A percentile compares a stretch with the other conserved stretches of the same genome.
Conservation (phyloP, 2,888 invertebrate species). For the Malthinus flaveolus region DNA sequence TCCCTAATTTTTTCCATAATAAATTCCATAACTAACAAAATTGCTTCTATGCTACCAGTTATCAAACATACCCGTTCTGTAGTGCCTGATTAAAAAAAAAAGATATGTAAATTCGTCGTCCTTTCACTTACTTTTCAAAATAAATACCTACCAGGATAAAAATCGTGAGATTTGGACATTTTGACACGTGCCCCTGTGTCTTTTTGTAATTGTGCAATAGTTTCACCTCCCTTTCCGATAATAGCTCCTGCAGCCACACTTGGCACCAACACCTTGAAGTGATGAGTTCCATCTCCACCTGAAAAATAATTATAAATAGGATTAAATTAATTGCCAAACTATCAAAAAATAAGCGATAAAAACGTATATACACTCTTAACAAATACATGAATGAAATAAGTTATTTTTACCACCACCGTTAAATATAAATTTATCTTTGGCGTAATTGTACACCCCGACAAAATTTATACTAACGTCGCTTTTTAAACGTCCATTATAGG, state of each 20-base stretch:
- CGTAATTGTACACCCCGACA: too few relatives aligned
- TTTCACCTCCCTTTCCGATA: conserved; percentile 99
- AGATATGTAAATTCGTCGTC: conserved; percentile 4
- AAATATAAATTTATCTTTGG: too few relatives aligned
- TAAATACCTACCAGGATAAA: conserved; percentile 88
- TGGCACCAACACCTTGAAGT: conserved; percentile 96
- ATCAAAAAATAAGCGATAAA: too few relatives aligned
- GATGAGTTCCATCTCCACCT: conserved; percentile 87
- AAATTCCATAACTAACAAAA: conserved; percentile 88
- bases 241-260: conserved; percentile 98
- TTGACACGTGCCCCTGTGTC: conserved; percentile 97
- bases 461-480: too few relatives aligned
- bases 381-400: too few relatives aligned
- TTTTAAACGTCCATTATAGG: too few relatives aligned
- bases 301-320: conserved; percentile 38
- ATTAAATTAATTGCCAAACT: too few relatives aligned
- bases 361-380: too few relatives aligned
- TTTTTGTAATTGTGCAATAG: conserved; percentile 96
- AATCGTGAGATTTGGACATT: conserved; percentile 99
- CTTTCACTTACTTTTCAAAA: not conserved
- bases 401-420: too few relatives aligned
- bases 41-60: conserved; percentile 88
- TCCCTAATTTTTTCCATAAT: conserved; percentile 96
- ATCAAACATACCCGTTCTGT: conserved; percentile 93
- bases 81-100: conserved; percentile 68